A percentile compares a stretch with the other conserved stretches of the same genome.
These are phyloP conservation scores for Halocynthia aurantium DNA, from an alignment of 23 tunicate species.

Conservation along the genomic window DNA sequence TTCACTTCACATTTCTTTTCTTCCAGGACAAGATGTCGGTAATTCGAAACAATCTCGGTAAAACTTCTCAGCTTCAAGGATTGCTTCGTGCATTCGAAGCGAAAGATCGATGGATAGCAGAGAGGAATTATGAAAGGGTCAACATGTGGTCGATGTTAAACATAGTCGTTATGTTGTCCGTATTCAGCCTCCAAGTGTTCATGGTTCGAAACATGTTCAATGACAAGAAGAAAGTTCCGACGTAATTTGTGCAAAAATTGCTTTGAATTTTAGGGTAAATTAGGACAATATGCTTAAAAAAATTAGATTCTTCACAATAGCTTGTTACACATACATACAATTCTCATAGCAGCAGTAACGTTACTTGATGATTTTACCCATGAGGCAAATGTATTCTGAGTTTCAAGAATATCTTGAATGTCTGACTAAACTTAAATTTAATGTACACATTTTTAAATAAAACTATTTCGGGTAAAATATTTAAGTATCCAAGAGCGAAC, in stretches of 20 bases:
- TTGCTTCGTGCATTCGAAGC: conserved; percentile 76
- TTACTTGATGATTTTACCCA: too few species aligned
- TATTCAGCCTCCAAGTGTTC: conserved; percentile 68
- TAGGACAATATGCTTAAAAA: neutral
- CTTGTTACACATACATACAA: too few species aligned
- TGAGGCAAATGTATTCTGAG: too few species aligned
- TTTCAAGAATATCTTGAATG: too few species aligned
- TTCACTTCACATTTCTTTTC: neutral
- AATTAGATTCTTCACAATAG: conserved; percentile 3
- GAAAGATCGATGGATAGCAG: conserved; percentile 76
- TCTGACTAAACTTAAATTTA: too few species aligned
- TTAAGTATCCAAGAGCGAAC: too few species aligned
- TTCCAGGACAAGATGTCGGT: conserved; percentile 53
- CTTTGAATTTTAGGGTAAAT: neutral
- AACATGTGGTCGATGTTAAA: conserved; percentile 82
- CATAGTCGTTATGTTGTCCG: conserved; percentile 65
- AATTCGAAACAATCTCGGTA: conserved; percentile 65
- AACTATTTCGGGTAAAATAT: too few species aligned
- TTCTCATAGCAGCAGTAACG: too few species aligned
- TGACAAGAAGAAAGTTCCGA: conserved; percentile 72
- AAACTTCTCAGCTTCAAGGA: conserved; percentile 72
- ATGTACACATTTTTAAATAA: too few species aligned
- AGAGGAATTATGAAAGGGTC: conserved; percentile 67
- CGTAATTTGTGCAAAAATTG: conserved; percentile 8
- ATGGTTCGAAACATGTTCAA: conserved; percentile 78